phyloP scores from a whole-genome alignment of 1,140 invertebrate genomes.

The Agrilus planipennis region DNA sequence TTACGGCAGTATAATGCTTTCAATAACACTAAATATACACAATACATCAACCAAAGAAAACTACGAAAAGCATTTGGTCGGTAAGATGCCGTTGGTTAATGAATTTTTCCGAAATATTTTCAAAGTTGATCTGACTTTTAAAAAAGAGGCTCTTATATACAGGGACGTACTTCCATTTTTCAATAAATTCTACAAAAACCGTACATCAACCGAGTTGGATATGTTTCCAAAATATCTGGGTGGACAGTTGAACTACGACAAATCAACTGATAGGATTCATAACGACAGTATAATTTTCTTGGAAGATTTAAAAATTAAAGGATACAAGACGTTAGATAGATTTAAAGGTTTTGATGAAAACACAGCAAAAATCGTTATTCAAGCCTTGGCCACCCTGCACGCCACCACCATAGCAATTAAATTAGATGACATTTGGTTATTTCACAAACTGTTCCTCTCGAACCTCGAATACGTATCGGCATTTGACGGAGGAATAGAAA shows the following conservation, averaged over 20 bases:
- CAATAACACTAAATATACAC: too few species aligned
- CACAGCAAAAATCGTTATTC: slow-evolving; percentile 34
- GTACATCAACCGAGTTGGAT: too few species aligned
- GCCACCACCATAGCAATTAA: slow-evolving; percentile 38
- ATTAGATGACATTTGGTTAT: slow-evolving; percentile 34
- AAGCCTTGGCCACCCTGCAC: slow-evolving; percentile 39
- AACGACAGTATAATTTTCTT: slow-evolving; percentile 40
- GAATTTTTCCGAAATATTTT: too few species aligned
- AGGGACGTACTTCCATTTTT: too few species aligned
- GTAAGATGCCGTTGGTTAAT: too few species aligned
- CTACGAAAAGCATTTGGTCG: too few species aligned
- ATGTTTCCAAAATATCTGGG: slow-evolving; percentile 38
- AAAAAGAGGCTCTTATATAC: too few species aligned
- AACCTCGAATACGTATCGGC: slow-evolving; percentile 16
- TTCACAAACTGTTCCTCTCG: slow-evolving; percentile 28
- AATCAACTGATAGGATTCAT: slow-evolving; percentile 35
- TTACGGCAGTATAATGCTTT: too few species aligned
- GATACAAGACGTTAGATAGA: slow-evolving; percentile 35
- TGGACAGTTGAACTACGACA: slow-evolving; percentile 34
- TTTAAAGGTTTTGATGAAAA: slow-evolving; percentile 33
- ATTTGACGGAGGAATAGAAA: too few species aligned
- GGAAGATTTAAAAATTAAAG: slow-evolving; percentile 38
- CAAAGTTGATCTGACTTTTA: too few species aligned
- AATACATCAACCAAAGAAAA: too few species aligned
- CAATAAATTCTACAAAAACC: too few species aligned